Base-by-base conservation (phyloP, 1,140 invertebrate species). In the Dreissena rostriformis region DNA sequence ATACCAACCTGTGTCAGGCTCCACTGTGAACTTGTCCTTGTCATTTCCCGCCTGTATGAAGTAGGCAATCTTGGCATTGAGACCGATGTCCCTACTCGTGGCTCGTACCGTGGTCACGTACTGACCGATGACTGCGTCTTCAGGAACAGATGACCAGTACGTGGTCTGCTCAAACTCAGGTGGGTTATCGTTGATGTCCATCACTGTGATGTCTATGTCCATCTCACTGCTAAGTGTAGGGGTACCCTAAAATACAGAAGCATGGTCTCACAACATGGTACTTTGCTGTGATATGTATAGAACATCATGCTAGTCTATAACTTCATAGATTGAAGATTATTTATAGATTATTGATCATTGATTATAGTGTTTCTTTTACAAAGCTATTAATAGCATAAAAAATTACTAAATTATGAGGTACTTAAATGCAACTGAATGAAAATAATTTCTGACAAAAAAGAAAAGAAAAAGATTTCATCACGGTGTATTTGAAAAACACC, bases 121-220 rank as follows among this genome's bases (percentile, higher is more conserved):
- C 11, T 82, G 86, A 6, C 86, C 87, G 24, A 88, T 78, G 0
- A 57, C 24, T 14, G 87, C 87, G 53, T 88, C 85, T 65, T 92
- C 91, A 24, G 55, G 65, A 17, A 92, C 66, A 15, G 85, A 77
- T 7, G 87, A 79, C 65, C 84, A 80, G 67, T 94, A 92, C 57
- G 87, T 89, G 65, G 93, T 94, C 51, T 96, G 95, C 49, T 96
- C 95, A 87, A 95, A 95, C 68, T 93, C 91, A 22, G 57, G 98
- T 86, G 97, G 96, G 91, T 98, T 99, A 93, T 99, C 98, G 91
- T 99, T 99, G 71, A 97, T 96, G 92, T 99, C 98, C 87, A 97
- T 95, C 92, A 99, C 98, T 49, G 94, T 94, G 0, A 99, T 97
- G 14, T 95, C 94, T 0, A 99, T 94, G 97, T 91, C 97, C 97